Evolutionary conservation across 2,113 vertebrate species (phyloP).

Genomic region (Proteles cristata): DNA sequence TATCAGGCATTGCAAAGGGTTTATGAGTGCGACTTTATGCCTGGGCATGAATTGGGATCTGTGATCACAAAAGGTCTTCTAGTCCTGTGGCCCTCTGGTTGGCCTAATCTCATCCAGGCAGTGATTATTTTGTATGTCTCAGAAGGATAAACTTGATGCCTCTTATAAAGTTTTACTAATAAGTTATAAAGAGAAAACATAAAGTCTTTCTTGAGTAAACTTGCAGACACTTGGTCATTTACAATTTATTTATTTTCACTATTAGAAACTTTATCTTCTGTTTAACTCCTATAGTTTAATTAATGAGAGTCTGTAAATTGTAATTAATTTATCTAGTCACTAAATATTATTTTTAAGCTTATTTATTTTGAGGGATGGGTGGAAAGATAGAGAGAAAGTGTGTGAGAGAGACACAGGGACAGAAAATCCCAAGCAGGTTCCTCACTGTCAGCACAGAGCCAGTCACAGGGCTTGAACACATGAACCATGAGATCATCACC

Average conservation of each 20-base stretch:
- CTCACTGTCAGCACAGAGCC: no score
- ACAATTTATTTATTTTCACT: neutral
- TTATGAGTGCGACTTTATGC: neutral
- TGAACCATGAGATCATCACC: no score
- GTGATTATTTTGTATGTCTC: neutral
- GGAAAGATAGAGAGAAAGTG: no score
- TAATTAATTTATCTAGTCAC: neutral
- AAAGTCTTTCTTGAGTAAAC: neutral
- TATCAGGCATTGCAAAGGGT: neutral
- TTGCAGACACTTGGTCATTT: neutral
- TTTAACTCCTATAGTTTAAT: conserved; percentile 14
- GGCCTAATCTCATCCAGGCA: neutral
- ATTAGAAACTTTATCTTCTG: neutral
- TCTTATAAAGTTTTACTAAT: neutral
- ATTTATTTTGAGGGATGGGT: no score
- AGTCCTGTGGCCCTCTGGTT: neutral
- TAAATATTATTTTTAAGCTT: neutral
- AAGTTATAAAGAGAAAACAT: neutral
- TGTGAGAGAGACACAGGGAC: no score
- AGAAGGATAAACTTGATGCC: neutral
- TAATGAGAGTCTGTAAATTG: neutral
- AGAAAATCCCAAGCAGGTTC: no score
- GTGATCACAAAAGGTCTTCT: neutral
- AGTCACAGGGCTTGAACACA: no score
- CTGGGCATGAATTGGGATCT: neutral